Conservation (phyloP, 2,797 vertebrate species). For the Microcaecilia unicolor region DNA sequence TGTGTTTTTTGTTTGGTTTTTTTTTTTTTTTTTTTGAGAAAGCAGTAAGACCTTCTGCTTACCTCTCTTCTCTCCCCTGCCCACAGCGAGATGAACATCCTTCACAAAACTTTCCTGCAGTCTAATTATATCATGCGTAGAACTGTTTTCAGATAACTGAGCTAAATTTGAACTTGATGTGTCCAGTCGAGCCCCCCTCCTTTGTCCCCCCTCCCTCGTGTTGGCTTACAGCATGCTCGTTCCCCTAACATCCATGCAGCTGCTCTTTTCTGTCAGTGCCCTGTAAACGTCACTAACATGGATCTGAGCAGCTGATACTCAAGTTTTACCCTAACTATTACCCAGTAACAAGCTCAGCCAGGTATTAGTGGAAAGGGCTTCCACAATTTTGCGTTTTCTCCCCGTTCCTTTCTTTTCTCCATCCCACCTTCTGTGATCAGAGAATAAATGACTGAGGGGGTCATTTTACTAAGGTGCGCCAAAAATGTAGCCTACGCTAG, state of each 20-base stretch:
- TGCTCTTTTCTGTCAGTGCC: constrained; percentile 59
- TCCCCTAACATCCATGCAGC: constrained; percentile 38
- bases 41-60: no score
- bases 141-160: constrained; percentile 68
- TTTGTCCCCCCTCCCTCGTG: constrained; percentile 19
- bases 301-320: constrained; percentile 31
- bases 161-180: constrained; percentile 68
- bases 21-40: no score
- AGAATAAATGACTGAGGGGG: no score
- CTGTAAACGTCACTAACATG: constrained; percentile 28
- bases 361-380: background rate
- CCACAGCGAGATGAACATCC: constrained; percentile 17
- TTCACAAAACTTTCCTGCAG: constrained; percentile 12
- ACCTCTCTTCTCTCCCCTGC: no score
- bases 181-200: constrained; percentile 21
- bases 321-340: constrained; percentile 22
- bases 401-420: background rate
- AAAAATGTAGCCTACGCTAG: no score
- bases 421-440: background rate
- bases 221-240: constrained; percentile 40
- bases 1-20: no score
- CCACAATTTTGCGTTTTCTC: background rate
- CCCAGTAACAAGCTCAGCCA: background rate
- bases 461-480: no score
- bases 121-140: constrained; percentile 62